Evolutionary conservation across 2,113 vertebrate genomes (phyloP).

Genomic region (Pionites leucogaster): DNA sequence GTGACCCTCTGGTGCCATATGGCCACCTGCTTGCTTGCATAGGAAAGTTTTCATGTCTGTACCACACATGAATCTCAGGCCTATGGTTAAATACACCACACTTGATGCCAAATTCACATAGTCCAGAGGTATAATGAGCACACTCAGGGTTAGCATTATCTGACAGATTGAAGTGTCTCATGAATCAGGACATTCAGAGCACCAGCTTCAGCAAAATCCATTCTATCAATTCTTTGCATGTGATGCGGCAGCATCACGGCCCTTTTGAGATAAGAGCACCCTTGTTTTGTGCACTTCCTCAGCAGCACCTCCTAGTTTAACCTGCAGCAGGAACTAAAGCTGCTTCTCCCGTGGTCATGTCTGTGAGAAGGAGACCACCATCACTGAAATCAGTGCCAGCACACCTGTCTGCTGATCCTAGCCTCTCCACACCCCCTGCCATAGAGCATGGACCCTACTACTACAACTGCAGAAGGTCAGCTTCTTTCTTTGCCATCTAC

Average conservation of each 20-base stretch:
- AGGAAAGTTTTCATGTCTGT: slow-evolving; percentile 34
- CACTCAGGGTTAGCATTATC: not conserved
- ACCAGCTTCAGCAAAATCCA: not conserved
- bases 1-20: slow-evolving; percentile 6
- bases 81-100: not conserved
- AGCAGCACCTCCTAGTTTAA: not conserved
- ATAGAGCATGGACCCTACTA: too few species aligned
- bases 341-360: not conserved
- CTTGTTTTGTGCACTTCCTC: not conserved
- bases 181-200: not conserved
- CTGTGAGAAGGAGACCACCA: not conserved
- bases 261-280: not conserved
- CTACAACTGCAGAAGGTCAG: not conserved
- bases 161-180: not conserved
- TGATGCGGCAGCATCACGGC: not conserved
- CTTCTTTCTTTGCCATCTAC: not conserved
- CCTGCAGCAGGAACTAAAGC: not conserved
- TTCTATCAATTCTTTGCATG: not conserved
- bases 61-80: slow-evolving; percentile 13
- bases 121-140: not conserved
- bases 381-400: not conserved
- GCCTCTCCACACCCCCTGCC: too few species aligned
- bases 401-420: too few species aligned
- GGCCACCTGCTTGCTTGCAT: slow-evolving; percentile 35
- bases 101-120: not conserved